Conservation (phyloP, 2,888 invertebrate genomes). For the Sclerodermus sp. region DNA sequence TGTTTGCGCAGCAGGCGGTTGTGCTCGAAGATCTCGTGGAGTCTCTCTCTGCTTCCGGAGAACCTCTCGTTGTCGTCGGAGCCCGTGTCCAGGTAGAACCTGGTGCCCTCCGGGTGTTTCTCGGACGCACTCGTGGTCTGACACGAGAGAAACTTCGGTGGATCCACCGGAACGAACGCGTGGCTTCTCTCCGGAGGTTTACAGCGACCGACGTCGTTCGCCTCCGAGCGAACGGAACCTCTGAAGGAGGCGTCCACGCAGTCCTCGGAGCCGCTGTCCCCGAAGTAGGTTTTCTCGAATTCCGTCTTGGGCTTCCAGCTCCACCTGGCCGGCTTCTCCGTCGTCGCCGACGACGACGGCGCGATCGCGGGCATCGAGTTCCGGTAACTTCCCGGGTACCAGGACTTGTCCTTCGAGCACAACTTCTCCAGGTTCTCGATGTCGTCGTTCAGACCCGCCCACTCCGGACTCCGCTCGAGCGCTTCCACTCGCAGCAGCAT, state of each 20-base stretch:
- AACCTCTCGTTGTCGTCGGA: constrained; percentile 14
- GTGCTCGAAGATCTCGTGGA: constrained; percentile 53
- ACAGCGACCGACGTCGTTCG: no score
- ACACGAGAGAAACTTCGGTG: no score
- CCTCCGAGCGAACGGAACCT: no score
- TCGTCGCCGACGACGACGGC: not conserved
- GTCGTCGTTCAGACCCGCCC: constrained; percentile 37
- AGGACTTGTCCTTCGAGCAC: constrained; percentile 2
- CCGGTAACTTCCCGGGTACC: constrained; percentile 2
- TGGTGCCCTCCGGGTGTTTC: no score
- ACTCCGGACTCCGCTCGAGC: constrained; percentile 38
- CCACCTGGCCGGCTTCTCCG: constrained; percentile 23
- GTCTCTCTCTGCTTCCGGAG: constrained; percentile 44
- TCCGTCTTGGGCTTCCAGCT: constrained; percentile 49
- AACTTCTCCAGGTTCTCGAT: constrained; percentile 41
- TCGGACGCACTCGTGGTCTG: no score
- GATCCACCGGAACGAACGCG: no score
- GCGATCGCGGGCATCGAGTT: constrained; percentile 41
- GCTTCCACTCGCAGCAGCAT: constrained; percentile 34
- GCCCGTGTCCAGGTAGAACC: not conserved
- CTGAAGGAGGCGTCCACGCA: no score
- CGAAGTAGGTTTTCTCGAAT: constrained; percentile 43
- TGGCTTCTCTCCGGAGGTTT: no score
- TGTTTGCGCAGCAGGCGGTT: constrained; percentile 47
- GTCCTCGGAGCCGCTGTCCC: not conserved